These are phyloP conservation scores for Aix galericulata DNA, from an alignment of 2,113 vertebrate species.

Conservation along the genomic window DNA sequence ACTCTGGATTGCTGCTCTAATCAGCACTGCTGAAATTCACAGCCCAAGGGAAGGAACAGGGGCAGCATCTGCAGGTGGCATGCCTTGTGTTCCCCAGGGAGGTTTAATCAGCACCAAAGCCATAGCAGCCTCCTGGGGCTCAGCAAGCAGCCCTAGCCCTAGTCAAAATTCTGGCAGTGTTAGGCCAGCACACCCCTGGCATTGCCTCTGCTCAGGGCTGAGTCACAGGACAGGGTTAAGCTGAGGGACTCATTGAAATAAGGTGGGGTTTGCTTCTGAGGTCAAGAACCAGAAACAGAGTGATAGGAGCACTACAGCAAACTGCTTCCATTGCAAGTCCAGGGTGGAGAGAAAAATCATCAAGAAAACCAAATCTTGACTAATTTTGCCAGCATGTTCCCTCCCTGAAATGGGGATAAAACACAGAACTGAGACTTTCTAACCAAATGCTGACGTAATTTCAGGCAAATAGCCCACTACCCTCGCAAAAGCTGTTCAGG, in stretches of 20 bases:
- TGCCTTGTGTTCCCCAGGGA: not conserved
- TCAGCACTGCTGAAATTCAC: not conserved
- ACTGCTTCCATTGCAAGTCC: not conserved
- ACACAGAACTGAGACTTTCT: not conserved
- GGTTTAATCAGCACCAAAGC: not conserved
- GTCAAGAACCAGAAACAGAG: not conserved
- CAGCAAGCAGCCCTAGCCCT: not conserved
- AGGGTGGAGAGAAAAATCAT: not conserved
- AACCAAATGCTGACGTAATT: not conserved
- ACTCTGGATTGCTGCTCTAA: not conserved
- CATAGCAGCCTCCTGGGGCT: not conserved
- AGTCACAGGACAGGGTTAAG: not conserved
- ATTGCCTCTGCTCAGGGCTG: no score
- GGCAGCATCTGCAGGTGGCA: fast-evolving
- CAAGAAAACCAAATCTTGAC: not conserved
- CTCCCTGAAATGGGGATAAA: not conserved
- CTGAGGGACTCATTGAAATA: not conserved
- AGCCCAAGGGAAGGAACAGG: not conserved
- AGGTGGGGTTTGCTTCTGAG: not conserved
- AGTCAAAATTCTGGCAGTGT: not conserved
- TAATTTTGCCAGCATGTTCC: not conserved
- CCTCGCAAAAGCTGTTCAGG: not conserved
- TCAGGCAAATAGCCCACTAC: not conserved
- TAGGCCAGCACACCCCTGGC: no score
- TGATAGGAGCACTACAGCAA: not conserved